Base-by-base conservation (phyloP, 2,113 vertebrate genomes). In the Picathartes gymnocephalus region DNA sequence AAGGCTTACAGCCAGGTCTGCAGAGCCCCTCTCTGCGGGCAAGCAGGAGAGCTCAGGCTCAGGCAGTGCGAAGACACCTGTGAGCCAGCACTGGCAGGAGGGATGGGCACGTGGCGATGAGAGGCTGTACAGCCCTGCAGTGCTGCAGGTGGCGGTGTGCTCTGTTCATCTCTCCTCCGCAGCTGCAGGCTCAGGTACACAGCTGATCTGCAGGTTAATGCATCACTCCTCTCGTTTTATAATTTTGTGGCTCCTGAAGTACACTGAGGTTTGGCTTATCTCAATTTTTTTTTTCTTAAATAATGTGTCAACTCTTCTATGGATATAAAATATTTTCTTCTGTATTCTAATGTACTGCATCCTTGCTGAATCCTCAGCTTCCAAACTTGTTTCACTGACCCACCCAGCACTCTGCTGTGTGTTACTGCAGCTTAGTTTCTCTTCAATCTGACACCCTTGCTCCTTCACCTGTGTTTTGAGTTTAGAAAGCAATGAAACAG, bases 11-110 rank as follows among this genome's bases (percentile, higher is more conserved):
- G 20, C 8, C n/a, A 13, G 14, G 15, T 30, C 31, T 6, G 1
- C 53, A 72, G 62, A 54, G 35, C 7, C 33, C 47, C 39, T 86
- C 0, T 0, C 35, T 66, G 20, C 0, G 0, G n/a, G 35, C 14
- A 11, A 48, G n/a, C 2, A 1, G 77, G 28, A 20, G 2, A 37
- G 69, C 47, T 58, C 14, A 11, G 28, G 42, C 47, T 57, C 39
- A 28, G 72, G 54, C 9, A 4, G 12, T 6, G 27, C 21, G 39
- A 45, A n/a, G 47, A 40, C 23, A 40, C 6, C 53, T 13, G 54
- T 27, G 39, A 82, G 24, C 57, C 86, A 71, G 61, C 7, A 3
- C 23, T 21, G 71, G 42, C 60, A 74, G 70, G 37, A 79, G 70
- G 25, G 85, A 27, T 0, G 17, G 39, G 44, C 24, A 61, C 1